phyloP scores from a whole-genome alignment of 92 coral and sea anemone species.

The Meandrina meandrites region DNA sequence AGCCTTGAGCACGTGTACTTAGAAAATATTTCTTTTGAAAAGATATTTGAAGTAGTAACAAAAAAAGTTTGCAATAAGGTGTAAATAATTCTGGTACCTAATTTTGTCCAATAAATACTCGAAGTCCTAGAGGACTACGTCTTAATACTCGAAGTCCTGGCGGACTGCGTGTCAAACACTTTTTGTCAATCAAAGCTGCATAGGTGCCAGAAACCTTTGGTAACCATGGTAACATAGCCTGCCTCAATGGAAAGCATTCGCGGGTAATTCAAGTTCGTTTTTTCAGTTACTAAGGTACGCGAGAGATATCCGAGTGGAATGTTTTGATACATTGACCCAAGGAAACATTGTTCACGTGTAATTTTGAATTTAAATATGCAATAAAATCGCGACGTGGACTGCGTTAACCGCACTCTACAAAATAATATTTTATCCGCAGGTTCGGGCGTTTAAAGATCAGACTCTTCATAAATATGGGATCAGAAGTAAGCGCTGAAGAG shows the following conservation, averaged over 20 bases:
- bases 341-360: constrained; percentile 51
- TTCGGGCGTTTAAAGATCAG: neutral
- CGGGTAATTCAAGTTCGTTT: neutral
- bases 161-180: no score
- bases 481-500: constrained; percentile 52
- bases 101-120: no score
- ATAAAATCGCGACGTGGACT: constrained; percentile 47
- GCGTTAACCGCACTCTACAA: neutral
- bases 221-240: constrained; percentile 1
- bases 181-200: no score
- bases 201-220: no score
- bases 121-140: no score
- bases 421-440: neutral
- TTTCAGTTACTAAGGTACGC: constrained; percentile 37
- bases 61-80: no score
- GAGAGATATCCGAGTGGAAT: constrained; percentile 45
- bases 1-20: no score
- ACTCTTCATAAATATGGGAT: constrained; percentile 33
- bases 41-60: no score
- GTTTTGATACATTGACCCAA: constrained; percentile 13
- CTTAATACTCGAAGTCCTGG: no score
- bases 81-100: no score
- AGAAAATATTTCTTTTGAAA: no score
- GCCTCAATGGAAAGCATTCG: neutral
- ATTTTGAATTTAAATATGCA: constrained; percentile 51